These are phyloP conservation scores for Cotesia congregata DNA, from an alignment of 2,888 invertebrate genomes.

Conservation along the genomic window DNA sequence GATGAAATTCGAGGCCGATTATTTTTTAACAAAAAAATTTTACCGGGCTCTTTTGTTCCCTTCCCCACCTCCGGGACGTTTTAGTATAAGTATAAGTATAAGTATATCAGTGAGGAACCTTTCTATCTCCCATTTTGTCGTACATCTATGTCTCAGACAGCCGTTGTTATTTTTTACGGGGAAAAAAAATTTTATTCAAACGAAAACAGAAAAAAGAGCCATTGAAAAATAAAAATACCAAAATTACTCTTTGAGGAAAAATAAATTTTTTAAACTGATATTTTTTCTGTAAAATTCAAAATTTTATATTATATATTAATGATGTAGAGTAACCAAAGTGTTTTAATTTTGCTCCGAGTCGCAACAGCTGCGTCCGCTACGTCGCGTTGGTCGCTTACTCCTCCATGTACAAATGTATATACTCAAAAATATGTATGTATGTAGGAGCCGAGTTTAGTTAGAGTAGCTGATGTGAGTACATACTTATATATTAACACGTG, in stretches of 20 bases:
- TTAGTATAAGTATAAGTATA: too few relatives aligned
- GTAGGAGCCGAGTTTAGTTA: slow-evolving; percentile 1
- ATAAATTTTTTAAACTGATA: too few relatives aligned
- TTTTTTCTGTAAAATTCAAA: slow-evolving; percentile 3
- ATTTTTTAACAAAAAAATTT: slow-evolving; percentile 2
- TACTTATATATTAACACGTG: slow-evolving; percentile 22
- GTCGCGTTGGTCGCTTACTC: slow-evolving; percentile 39
- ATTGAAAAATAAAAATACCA: too few relatives aligned
- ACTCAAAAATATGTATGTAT: background rate
- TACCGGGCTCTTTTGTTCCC: background rate
- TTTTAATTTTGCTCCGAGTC: slow-evolving; percentile 36
- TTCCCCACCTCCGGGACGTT: background rate
- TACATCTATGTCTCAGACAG: too few relatives aligned
- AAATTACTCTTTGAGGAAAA: too few relatives aligned
- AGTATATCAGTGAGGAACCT: too few relatives aligned
- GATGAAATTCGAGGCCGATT: slow-evolving; percentile 49
- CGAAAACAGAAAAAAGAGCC: too few relatives aligned
- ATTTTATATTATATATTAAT: background rate
- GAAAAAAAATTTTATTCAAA: too few relatives aligned
- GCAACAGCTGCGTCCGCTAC: slow-evolving; percentile 41
- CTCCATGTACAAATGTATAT: background rate
- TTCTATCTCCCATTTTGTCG: too few relatives aligned
- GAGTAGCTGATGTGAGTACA: slow-evolving; percentile 2
- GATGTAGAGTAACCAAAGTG: slow-evolving; percentile 13
- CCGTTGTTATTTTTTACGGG: too few relatives aligned